These are phyloP conservation scores for Zaprionus lineosus DNA, from an alignment of 2,888 invertebrate genomes.

Conservation along the genomic window DNA sequence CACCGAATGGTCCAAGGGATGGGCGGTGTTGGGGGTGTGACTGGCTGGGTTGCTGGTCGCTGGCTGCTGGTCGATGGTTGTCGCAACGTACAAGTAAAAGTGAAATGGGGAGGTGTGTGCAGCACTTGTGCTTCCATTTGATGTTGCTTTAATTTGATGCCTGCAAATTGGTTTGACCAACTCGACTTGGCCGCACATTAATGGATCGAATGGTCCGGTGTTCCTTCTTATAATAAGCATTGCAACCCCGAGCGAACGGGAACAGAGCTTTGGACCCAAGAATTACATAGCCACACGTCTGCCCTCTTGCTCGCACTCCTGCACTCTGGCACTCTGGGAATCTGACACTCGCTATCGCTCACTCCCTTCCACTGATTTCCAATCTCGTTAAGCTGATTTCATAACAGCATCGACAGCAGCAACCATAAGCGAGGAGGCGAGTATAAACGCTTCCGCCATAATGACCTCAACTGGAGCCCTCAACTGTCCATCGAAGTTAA, in stretches of 20 bases:
- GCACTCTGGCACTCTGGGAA: too few relatives aligned
- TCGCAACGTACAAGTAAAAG: too few relatives aligned
- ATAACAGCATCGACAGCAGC: constrained; percentile 56
- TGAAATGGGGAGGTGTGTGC: too few relatives aligned
- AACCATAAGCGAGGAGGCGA: constrained; percentile 6
- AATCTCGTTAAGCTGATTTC: constrained; percentile 77
- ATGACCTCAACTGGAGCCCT: constrained; percentile 52
- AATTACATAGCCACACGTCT: too few relatives aligned
- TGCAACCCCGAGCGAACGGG: constrained; percentile 43
- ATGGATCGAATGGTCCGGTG: too few relatives aligned
- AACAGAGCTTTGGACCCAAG: constrained; percentile 14
- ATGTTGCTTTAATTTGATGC: constrained; percentile 67
- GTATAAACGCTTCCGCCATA: constrained; percentile 21
- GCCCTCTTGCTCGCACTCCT: too few relatives aligned
- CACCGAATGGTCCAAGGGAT: too few relatives aligned
- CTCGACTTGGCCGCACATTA: constrained; percentile 29
- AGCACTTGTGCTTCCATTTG: too few relatives aligned
- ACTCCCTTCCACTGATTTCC: constrained; percentile 59
- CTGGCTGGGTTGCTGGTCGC: too few relatives aligned
- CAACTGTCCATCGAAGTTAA: constrained; percentile 41
- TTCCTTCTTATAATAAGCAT: too few relatives aligned
- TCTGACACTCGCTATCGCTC: background rate
- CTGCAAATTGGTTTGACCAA: constrained; percentile 73
- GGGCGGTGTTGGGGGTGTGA: too few relatives aligned
- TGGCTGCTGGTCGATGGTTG: too few relatives aligned